These are phyloP conservation scores for Drosophila ogumai DNA, from an alignment of 1,140 invertebrate species.

Conservation along the genomic window DNA sequence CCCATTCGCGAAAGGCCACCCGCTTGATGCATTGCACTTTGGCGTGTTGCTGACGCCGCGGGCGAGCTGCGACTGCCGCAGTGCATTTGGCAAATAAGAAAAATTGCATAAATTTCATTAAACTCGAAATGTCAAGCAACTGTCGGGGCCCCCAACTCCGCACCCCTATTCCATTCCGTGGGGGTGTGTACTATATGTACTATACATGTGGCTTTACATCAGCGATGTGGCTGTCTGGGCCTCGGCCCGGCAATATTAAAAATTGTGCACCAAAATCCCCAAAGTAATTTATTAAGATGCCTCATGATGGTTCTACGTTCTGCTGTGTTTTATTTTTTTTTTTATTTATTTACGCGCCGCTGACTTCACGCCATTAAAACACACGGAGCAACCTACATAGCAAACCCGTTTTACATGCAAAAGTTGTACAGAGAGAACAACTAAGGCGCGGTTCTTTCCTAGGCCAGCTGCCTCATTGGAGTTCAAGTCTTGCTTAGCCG, in stretches of 20 bases:
- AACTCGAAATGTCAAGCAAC: constrained; percentile 81
- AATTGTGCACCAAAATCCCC: constrained; percentile 84
- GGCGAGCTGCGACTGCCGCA: constrained; percentile 62
- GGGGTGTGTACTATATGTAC: constrained; percentile 16
- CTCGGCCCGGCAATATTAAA: constrained; percentile 74
- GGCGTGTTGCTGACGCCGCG: constrained; percentile 65
- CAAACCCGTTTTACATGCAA: constrained; percentile 62
- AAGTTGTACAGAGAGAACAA: constrained; percentile 55
- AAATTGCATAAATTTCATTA: constrained; percentile 84
- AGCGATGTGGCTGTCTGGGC: constrained; percentile 56
- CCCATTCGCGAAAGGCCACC: constrained; percentile 29
- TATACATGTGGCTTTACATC: constrained; percentile 35
- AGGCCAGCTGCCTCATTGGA: constrained; percentile 58
- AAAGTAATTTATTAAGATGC: constrained; percentile 85
- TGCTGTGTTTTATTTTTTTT: not conserved
- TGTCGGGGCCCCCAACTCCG: constrained; percentile 46
- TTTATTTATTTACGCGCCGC: constrained; percentile 73
- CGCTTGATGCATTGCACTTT: constrained; percentile 79
- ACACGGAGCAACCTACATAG: constrained; percentile 63
- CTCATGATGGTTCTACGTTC: constrained; percentile 71
- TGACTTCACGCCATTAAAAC: constrained; percentile 81
- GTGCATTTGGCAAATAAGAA: constrained; percentile 83
- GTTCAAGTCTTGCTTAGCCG: constrained; percentile 41
- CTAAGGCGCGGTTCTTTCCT: constrained; percentile 46
- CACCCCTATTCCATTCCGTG: constrained; percentile 7